Conservation (phyloP, 2,888 invertebrate species). For the Ellobium chinense region DNA sequence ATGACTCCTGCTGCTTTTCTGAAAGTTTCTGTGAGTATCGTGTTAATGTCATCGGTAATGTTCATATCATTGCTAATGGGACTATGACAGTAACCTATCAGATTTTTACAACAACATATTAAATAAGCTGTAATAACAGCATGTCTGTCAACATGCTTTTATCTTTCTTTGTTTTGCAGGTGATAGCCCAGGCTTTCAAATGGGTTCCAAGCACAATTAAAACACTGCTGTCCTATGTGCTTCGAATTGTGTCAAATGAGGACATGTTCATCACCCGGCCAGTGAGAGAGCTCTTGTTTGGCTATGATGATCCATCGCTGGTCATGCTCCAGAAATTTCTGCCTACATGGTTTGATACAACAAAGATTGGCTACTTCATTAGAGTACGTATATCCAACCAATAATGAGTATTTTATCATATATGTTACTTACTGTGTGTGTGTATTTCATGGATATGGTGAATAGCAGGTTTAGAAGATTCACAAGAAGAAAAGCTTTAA, state of each 20-base stretch:
- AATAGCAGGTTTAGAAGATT: too few relatives aligned
- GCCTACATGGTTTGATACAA: conserved; percentile 67
- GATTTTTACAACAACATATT: too few relatives aligned
- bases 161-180: conserved; percentile 52
- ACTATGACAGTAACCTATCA: too few relatives aligned
- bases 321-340: conserved; percentile 66
- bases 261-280: conserved; percentile 63
- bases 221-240: conserved; percentile 44
- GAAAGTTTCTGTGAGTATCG: too few relatives aligned
- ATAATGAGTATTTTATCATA: too few relatives aligned
- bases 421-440: background rate
- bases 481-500: too few relatives aligned
- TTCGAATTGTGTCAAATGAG: conserved; percentile 47
- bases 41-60: too few relatives aligned
- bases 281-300: conserved; percentile 84
- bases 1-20: too few relatives aligned
- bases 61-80: too few relatives aligned
- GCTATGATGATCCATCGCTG: conserved; percentile 88
- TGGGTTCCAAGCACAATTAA: conserved; percentile 51
- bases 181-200: conserved; percentile 57
- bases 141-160: background rate
- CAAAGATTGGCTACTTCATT: conserved; percentile 71
- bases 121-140: too few relatives aligned
- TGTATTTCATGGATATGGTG: too few relatives aligned
- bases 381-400: too few relatives aligned